phyloP scores from a whole-genome alignment of 2,113 vertebrate species.

The Nothocercus nigrocapillus region DNA sequence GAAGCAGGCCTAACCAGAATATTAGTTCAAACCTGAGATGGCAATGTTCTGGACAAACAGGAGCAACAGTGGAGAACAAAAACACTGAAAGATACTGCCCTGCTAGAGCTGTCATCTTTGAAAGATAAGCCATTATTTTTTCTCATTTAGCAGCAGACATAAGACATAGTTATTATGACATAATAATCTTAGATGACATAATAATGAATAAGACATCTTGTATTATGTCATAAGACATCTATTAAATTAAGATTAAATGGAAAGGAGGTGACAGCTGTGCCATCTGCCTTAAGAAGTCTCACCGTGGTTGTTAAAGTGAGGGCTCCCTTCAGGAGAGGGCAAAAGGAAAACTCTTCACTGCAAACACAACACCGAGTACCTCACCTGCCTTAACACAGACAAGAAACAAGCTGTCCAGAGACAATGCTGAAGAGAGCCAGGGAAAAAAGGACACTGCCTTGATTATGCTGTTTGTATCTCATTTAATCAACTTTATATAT shows the following conservation, averaged over 20 bases:
- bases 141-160: neutral
- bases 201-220: too few species aligned
- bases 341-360: neutral
- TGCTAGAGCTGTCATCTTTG: neutral
- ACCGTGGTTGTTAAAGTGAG: neutral
- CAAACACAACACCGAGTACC: neutral
- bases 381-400: neutral
- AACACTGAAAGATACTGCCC: neutral
- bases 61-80: neutral
- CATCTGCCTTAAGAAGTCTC: neutral
- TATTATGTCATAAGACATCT: neutral
- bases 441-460: neutral
- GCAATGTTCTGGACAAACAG: neutral
- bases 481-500: neutral
- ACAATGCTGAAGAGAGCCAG: neutral
- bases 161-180: neutral
- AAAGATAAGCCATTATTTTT: neutral
- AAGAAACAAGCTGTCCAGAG: neutral
- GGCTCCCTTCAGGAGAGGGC: neutral
- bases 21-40: neutral
- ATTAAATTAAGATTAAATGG: neutral
- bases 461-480: neutral
- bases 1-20: neutral
- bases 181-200: too few species aligned
- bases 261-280: neutral